Evolutionary conservation across 2,797 vertebrate genomes (phyloP).

Genomic region (Ibycter americanus): DNA sequence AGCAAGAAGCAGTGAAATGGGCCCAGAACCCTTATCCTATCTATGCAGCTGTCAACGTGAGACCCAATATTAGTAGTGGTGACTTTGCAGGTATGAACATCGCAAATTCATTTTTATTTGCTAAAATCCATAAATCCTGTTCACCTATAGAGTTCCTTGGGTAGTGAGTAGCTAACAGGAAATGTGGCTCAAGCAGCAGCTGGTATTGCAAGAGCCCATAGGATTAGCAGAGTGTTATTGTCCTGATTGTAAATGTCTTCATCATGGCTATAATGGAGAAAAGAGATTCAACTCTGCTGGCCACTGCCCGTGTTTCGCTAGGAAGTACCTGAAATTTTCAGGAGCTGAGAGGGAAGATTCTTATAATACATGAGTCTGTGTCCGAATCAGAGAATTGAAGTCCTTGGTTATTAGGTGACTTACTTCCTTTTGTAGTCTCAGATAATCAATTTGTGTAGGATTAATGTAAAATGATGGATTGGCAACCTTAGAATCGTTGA

Average conservation of each 20-base stretch:
- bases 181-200: background rate
- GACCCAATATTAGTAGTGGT: conserved; percentile 58
- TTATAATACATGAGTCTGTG: background rate
- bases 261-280: background rate
- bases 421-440: background rate
- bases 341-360: background rate
- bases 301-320: background rate
- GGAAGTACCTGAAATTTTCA: background rate
- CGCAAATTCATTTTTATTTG: background rate
- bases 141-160: background rate
- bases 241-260: background rate
- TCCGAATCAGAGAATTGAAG: background rate
- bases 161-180: background rate
- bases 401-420: background rate
- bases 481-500: background rate
- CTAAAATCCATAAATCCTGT: background rate
- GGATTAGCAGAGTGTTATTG: background rate
- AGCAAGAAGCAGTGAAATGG: conserved; percentile 71
- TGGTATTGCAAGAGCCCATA: background rate
- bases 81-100: conserved; percentile 77
- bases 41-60: conserved; percentile 78
- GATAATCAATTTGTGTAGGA: background rate
- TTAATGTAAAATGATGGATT: background rate
- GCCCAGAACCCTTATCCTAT: conserved; percentile 82
- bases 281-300: background rate